Conservation (phyloP, 2,888 invertebrate species). For the Sminthurinus aureus region DNA sequence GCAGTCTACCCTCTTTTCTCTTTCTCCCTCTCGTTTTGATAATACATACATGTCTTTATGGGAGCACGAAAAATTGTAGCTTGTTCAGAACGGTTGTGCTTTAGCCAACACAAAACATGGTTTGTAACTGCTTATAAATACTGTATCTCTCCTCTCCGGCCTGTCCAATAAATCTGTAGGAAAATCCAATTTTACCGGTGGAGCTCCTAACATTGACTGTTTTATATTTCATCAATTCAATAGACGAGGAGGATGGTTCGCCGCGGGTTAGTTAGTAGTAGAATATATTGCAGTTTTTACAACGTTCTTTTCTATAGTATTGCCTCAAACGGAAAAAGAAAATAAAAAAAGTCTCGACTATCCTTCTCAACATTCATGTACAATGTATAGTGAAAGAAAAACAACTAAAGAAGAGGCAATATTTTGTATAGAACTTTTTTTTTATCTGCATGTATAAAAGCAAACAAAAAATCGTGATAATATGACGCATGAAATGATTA, state of each 20-base stretch:
- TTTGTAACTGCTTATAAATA: constrained; percentile 39
- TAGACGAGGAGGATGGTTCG: neutral
- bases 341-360: neutral
- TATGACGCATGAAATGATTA: too few relatives aligned
- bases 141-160: constrained; percentile 47
- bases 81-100: constrained; percentile 14
- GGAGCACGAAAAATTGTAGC: neutral
- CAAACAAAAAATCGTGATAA: too few relatives aligned
- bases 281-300: neutral
- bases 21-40: neutral
- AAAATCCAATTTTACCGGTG: constrained; percentile 54
- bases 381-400: too few relatives aligned
- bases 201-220: constrained; percentile 20
- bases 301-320: neutral
- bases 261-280: constrained; percentile 6
- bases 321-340: neutral
- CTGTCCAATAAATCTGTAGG: constrained; percentile 56
- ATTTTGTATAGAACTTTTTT: neutral
- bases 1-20: neutral
- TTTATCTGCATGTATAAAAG: constrained; percentile 9
- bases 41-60: neutral
- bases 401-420: neutral
- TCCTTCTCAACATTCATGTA: too few relatives aligned
- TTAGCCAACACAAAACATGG: constrained; percentile 31
- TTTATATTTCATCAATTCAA: constrained; percentile 36